Percentiles rank a stretch among this genome's conserved stretches.
Conservation (phyloP, 2,888 invertebrate genomes). For the Spodoptera picta region DNA sequence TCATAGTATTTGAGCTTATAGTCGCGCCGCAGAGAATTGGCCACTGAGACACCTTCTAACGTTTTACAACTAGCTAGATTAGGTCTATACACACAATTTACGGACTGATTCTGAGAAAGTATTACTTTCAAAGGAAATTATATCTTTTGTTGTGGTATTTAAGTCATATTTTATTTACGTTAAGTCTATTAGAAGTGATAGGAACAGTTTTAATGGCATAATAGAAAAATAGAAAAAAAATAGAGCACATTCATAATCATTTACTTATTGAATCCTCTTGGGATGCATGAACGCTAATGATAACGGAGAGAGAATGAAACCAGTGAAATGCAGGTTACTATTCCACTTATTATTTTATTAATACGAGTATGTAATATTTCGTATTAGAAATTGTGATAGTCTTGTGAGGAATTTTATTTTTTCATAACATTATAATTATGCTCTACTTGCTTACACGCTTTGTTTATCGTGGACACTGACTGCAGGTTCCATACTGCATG, state of each 20-base stretch:
- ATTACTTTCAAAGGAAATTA: not conserved
- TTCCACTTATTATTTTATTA: too few species aligned
- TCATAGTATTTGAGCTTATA: conserved; percentile 77
- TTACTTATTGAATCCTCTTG: not conserved
- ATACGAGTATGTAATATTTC: too few species aligned
- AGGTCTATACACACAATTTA: conserved; percentile 1
- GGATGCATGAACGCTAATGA: conserved; percentile 7
- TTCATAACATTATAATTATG: too few species aligned
- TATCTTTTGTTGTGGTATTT: conserved; percentile 2
- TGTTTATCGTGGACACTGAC: too few species aligned
- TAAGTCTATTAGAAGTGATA: conserved; percentile 6
- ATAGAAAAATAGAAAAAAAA: conserved; percentile 10
- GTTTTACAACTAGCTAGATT: conserved; percentile 2
- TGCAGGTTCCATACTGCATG: too few species aligned
- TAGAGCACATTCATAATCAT: too few species aligned
- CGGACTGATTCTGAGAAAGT: conserved; percentile 7
- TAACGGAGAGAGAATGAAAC: conserved; percentile 9
- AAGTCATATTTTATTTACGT: conserved; percentile 3
- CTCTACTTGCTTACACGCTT: too few species aligned
- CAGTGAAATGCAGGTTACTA: not conserved
- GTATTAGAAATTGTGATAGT: too few species aligned
- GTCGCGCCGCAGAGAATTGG: conserved; percentile 56
- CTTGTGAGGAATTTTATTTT: too few species aligned
- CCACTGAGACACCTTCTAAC: conserved; percentile 12
- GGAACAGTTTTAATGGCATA: conserved; percentile 14